Evolutionary conservation across 2,888 invertebrate genomes (phyloP).

Genomic region (Calameuta filiformis): DNA sequence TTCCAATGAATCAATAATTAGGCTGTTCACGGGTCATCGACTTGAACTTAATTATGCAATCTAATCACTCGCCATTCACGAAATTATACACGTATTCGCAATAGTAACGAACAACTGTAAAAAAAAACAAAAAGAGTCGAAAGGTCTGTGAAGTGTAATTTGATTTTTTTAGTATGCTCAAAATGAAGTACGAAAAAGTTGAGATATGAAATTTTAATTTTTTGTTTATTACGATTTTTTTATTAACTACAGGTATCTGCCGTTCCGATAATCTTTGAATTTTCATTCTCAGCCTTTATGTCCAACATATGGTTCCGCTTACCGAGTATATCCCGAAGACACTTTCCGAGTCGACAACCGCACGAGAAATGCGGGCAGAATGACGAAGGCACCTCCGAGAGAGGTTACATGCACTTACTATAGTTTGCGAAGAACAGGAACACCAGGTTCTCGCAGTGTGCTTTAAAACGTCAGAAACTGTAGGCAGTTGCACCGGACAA

Average conservation of each 20-base stretch:
- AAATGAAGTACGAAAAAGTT: neutral
- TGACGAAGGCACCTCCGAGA: constrained; percentile 52
- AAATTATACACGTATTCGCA: neutral
- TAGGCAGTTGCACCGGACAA: constrained; percentile 60
- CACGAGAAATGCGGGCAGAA: constrained; percentile 65
- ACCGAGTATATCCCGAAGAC: constrained; percentile 61
- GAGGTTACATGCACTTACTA: constrained; percentile 38
- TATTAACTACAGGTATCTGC: neutral
- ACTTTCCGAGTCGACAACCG: constrained; percentile 66
- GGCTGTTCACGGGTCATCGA: neutral
- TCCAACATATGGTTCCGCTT: constrained; percentile 38
- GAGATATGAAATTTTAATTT: neutral
- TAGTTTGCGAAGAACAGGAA: constrained; percentile 50
- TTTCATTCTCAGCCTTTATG: neutral
- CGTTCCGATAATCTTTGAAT: neutral
- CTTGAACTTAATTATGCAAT: neutral
- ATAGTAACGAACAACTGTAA: neutral
- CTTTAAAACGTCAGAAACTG: constrained; percentile 48
- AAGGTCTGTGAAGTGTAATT: neutral
- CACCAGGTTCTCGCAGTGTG: constrained; percentile 38
- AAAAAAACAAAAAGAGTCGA: neutral
- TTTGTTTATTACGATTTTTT: neutral
- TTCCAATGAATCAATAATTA: neutral
- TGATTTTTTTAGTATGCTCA: neutral
- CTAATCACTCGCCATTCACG: neutral